Evolutionary conservation across 2,888 invertebrate genomes (phyloP), one percentile per base, ranked within the genome.

Genomic region (Hyposoter dolosus): DNA sequence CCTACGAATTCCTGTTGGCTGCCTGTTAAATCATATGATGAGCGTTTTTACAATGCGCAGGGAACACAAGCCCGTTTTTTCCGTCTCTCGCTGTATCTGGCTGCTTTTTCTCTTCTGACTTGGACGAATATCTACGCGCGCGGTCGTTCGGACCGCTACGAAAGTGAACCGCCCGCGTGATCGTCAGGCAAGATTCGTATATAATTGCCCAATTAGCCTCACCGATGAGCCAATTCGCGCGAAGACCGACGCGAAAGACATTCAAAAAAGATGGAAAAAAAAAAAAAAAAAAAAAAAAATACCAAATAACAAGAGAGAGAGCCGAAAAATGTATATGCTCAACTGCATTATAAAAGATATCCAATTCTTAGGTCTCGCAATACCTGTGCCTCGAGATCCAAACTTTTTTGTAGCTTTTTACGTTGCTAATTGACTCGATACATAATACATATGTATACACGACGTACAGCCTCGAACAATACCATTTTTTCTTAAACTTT

Each of bases 171-270:
- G 80, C 77, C 75, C 81, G 77, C 74, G 76, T 79, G 82, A 85
- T 84, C 81, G 75, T 77, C 77, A 76, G 53, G 72, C 81, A 60
- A 74, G 83, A 88, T 86, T 87, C 84, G 84, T 66, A 69, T 78
- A 74, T 84, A 90, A 89, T 90, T 89, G 89, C 85, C 89, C 90
- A 90, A 90, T 90, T 91, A 87, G 88, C 89, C 89, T 89, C 88
- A 89, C 89, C 87, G 87, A 88, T 89, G 85, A 86, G 87, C 87
- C 89, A 87, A 86, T 88, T 89, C 85, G 86, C 78, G 74, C 86
- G 81, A 79, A 83, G 80, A 82, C 87, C 78, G 86, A 78, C 86
- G 82, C 79, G 86, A 82, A 85, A 50, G 35, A 74, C 71, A 53
- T 19, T 47, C 32, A 23, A 47, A 17, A 60, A 60, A 60, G 60